These are phyloP conservation scores for Acrocephalus kingi DNA, from an alignment of 2,113 vertebrate species.

Conservation along the genomic window DNA sequence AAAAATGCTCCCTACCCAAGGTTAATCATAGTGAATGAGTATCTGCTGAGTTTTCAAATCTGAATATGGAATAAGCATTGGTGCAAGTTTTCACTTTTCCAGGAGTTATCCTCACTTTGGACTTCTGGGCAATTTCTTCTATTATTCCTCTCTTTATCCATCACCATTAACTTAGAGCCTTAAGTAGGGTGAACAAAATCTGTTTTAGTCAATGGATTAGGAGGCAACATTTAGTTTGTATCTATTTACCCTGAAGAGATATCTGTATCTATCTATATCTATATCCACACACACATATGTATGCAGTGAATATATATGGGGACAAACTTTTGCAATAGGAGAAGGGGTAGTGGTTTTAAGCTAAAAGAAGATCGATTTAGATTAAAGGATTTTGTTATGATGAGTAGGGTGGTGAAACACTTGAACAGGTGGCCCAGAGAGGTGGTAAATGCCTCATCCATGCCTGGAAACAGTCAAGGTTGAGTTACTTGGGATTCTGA, in stretches of 20 bases:
- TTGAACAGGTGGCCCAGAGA: background rate
- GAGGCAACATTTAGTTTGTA: background rate
- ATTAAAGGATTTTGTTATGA: background rate
- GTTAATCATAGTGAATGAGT: background rate
- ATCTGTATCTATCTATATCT: no score
- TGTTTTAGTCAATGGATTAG: background rate
- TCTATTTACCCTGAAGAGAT: background rate
- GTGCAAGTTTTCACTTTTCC: background rate
- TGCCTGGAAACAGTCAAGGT: background rate
- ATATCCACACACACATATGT: no score
- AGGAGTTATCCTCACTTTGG: background rate
- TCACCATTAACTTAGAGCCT: background rate
- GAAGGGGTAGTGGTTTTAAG: background rate
- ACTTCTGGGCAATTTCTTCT: background rate
- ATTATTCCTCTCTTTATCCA: background rate
- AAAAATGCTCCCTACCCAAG: background rate
- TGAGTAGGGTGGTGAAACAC: background rate
- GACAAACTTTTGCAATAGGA: background rate
- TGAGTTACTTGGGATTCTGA: rapidly evolving
- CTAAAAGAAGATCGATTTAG: background rate
- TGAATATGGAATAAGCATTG: background rate
- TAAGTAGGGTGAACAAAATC: background rate
- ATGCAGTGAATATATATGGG: background rate
- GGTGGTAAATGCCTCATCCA: background rate
- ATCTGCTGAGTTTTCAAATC: background rate